These are phyloP conservation scores for Mionectes olivaceus DNA, from an alignment of 2,797 vertebrate species.

Conservation along the genomic window DNA sequence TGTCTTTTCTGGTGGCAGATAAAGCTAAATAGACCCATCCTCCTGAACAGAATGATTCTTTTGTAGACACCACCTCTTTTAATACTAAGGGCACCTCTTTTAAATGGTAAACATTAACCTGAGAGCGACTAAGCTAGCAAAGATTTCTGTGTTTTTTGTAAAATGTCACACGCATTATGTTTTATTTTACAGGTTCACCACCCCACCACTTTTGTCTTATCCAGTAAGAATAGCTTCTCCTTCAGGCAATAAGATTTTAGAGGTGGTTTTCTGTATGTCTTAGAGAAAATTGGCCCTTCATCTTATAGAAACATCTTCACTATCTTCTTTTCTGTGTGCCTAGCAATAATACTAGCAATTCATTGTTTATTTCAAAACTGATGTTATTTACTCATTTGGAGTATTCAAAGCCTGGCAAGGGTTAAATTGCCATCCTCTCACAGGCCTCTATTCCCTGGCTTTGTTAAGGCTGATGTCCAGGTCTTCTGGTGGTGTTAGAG, in stretches of 20 bases:
- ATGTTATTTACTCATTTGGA: neutral
- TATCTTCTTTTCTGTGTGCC: neutral
- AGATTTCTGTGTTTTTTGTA: neutral
- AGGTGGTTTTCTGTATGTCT: neutral
- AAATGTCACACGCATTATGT: neutral
- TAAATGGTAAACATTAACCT: neutral
- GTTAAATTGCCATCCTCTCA: neutral
- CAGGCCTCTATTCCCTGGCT: neutral
- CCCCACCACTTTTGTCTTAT: neutral
- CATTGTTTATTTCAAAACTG: neutral
- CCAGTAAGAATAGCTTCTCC: neutral
- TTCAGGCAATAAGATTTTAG: neutral
- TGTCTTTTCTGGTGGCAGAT: neutral
- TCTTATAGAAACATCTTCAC: neutral
- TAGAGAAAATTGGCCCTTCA: neutral
- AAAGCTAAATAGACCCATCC: neutral
- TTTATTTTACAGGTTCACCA: neutral
- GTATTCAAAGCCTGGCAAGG: neutral
- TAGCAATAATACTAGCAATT: neutral
- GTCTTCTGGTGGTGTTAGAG: neutral
- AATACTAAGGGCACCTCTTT: neutral
- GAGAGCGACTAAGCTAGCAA: neutral
- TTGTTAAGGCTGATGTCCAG: neutral
- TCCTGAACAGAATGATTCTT: neutral
- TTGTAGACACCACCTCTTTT: neutral